Conservation (phyloP, 2,797 vertebrate genomes). For the Threskiornis aethiopicus region DNA sequence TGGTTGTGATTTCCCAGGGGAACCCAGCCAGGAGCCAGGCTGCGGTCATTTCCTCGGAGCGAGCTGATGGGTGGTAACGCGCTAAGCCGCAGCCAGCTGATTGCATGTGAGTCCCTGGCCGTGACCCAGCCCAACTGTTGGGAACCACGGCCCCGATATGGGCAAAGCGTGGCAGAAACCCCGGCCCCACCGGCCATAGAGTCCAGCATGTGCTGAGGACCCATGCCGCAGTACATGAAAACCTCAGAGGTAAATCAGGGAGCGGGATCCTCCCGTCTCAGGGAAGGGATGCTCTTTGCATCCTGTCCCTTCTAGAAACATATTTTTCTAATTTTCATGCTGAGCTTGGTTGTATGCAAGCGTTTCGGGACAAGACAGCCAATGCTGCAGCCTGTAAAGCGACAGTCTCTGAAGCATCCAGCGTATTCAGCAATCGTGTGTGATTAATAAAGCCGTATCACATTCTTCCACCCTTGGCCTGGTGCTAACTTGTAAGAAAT, state of each 20-base stretch:
- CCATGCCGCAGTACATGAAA: accelerated
- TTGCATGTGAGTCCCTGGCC: not conserved
- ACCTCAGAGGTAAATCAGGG: not conserved
- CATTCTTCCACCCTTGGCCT: constrained; percentile 49
- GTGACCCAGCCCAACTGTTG: not conserved
- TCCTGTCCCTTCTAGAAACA: not conserved
- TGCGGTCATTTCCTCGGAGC: not conserved
- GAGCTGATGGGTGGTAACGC: not conserved
- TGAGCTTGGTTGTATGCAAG: not conserved
- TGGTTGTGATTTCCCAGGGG: not conserved
- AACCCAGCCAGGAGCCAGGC: not conserved
- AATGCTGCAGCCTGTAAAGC: not conserved
- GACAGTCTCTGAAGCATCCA: not conserved
- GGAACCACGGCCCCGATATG: not conserved
- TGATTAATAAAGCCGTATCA: constrained; percentile 42
- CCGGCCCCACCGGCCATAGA: accelerated
- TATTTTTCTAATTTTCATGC: constrained; percentile 26
- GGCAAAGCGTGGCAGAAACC: not conserved
- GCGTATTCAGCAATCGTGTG: not conserved
- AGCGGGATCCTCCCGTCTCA: not conserved
- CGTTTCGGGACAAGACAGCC: not conserved
- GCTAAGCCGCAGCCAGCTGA: not conserved
- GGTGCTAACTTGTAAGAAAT: constrained; percentile 41
- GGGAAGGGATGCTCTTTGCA: not conserved
- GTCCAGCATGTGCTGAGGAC: accelerated